These are phyloP conservation scores for Ennomos erosarius DNA, from an alignment of 2,888 invertebrate genomes.

Conservation along the genomic window DNA sequence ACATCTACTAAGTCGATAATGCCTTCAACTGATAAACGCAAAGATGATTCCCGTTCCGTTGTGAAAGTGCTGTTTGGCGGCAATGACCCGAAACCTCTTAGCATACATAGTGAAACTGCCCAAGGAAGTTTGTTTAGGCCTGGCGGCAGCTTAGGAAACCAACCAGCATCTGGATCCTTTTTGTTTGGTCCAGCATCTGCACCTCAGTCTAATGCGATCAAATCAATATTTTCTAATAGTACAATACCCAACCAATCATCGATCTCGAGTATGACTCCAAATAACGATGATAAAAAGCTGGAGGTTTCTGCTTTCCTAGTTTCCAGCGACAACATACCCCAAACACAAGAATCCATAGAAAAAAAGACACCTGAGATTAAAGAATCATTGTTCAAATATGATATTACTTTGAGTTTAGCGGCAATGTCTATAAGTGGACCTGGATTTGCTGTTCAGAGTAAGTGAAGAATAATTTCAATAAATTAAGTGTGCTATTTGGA, in stretches of 20 bases:
- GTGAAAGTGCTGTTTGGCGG: conserved; percentile 68
- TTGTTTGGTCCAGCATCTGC: conserved; percentile 44
- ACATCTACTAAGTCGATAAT: conserved; percentile 60
- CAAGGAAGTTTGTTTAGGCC: conserved; percentile 69
- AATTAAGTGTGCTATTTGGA: too few relatives aligned
- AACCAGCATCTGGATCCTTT: conserved; percentile 25
- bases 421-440: conserved; percentile 32
- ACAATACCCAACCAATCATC: conserved; percentile 43
- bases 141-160: conserved; percentile 47
- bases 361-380: conserved; percentile 26
- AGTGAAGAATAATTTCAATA: too few relatives aligned
- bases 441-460: conserved; percentile 33
- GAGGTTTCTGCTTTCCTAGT: conserved; percentile 19
- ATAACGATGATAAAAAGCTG: conserved; percentile 44
- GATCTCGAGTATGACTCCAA: conserved; percentile 36
- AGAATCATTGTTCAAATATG: conserved; percentile 33
- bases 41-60: conserved; percentile 50
- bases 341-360: conserved; percentile 19
- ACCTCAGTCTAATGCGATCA: conserved; percentile 44
- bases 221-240: conserved; percentile 49
- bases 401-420: conserved; percentile 38
- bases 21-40: conserved; percentile 47
- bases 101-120: conserved; percentile 58
- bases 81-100: conserved; percentile 57
- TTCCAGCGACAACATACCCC: conserved; percentile 27